A percentile compares a stretch with the other conserved stretches of the same genome.
These are phyloP conservation scores for Drosophila subpulchrella DNA, from an alignment of 1,140 invertebrate genomes.

Conservation along the genomic window DNA sequence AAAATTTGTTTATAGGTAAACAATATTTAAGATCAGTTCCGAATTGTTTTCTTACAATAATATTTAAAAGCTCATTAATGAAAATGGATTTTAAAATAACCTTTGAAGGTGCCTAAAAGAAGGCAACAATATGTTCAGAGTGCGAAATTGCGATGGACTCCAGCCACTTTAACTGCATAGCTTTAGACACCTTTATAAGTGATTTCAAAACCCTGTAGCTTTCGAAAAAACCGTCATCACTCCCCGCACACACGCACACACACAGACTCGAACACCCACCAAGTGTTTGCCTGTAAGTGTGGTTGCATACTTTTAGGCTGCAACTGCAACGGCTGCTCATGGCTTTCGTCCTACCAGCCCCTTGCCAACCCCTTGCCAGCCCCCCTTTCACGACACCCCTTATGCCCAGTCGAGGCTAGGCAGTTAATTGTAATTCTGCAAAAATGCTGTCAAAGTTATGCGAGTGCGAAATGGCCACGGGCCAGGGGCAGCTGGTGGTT, in stretches of 20 bases:
- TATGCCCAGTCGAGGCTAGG: conserved; percentile 31
- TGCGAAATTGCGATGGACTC: too few species aligned
- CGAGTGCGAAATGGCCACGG: conserved; percentile 75
- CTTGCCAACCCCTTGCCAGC: too few species aligned
- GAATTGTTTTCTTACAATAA: too few species aligned
- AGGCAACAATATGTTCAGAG: too few species aligned
- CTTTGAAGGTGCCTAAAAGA: too few species aligned
- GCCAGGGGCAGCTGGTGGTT: conserved; percentile 36
- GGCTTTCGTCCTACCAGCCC: conserved; percentile 16
- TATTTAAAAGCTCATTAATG: too few species aligned
- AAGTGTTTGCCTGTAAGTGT: conserved; percentile 30
- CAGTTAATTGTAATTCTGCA: conserved; percentile 80
- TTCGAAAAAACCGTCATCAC: conserved; percentile 10
- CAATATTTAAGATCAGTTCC: too few species aligned
- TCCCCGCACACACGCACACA: neutral
- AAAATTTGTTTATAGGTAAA: too few species aligned
- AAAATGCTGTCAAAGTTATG: conserved; percentile 80
- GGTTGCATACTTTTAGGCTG: conserved; percentile 58
- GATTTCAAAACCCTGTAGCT: too few species aligned
- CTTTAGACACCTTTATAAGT: too few species aligned
- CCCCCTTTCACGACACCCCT: neutral
- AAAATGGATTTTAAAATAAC: too few species aligned
- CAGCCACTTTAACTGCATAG: too few species aligned
- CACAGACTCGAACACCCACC: neutral
- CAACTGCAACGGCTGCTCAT: conserved; percentile 32